Base-by-base conservation (phyloP, 2,888 invertebrate genomes). In the Pristionchus entomophagus region DNA sequence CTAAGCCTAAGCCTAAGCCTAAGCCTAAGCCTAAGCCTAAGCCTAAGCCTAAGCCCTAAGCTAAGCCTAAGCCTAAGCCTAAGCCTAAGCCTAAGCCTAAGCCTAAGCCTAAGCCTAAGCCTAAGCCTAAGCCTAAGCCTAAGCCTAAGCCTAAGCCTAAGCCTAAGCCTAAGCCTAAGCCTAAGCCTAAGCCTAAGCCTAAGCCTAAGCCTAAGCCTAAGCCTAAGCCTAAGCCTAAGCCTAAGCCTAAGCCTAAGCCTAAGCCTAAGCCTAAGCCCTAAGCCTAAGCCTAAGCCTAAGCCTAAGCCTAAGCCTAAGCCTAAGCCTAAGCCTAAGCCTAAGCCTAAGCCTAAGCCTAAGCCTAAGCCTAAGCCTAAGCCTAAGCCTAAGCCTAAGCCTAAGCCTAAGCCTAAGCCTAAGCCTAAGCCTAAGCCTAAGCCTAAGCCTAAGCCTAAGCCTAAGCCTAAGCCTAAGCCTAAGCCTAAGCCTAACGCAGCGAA, bases 261-360 rank as follows among this genome's bases (percentile, higher is more conserved):
- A 84, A 86, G 85, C 69, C 69, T 78, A 86, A 84, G 86, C 77
- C 65, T 78, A 73, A 86, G 73, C 4, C 51, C 81, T 65, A 87
- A 87, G 86, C 51, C 82, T 86, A 86, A 87, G 80, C 87, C 38
- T 78, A 86, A 69, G 77, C 69, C 86, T 86, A 86, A 86, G 85
- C 86, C 80, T 86, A 86, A 86, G 86, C 84, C 81, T 59, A 87
- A 87, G 86, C 51, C 82, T 86, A 86, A 87, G 80, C 87, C 38
- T 83, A 84, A 84, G 86, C 84, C 65, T 86, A 84, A 86, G 85
- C 69, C 69, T 78, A 86, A 84, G 86, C 84, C 65, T 86, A 84
- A 86, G 85, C 69, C 69, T 78, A 86, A 84, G 86, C 84, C 65
- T 86, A 84, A 86, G 85, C 69, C 69, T 78, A 86, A 84, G 86